Base-by-base conservation (phyloP, 1,140 invertebrate genomes). In the Parasteatoda tepidariorum region DNA sequence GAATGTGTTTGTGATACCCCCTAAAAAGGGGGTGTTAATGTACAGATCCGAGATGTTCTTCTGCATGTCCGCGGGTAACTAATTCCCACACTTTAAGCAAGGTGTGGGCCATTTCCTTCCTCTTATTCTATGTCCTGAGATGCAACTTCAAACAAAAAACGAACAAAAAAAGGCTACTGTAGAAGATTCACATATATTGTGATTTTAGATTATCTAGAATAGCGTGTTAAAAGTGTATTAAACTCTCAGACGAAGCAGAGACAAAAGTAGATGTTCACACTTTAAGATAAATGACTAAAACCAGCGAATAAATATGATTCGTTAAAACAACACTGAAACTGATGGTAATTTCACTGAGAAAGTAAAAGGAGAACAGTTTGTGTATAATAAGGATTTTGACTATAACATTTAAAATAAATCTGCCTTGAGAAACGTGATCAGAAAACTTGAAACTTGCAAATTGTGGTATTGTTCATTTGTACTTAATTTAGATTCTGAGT, bases 11-110 rank as follows among this genome's bases (percentile, higher is more conserved):
- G 71, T 74, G 55, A 61, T 74, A 26, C 30, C 31, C 71, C 71
- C 31, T 64, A 7, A 26, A 64, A 64, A 31, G 59, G 57, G 73
- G 57, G 57, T 76, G 73, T 41, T 76, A 64, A 76, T 62, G 73
- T 64, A 38, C 59, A 48, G 59, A 59, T 24, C 57, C 11, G 59
- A 68, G 33, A 64, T 61, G 59, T 76, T 76, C 26, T 38, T 61
- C 28, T 59, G 24, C 73, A 62, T 62, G 73, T 59, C 70, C 55
- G 33, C 30, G 70, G 70, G 70, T 75, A 62, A 61, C 73, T 13
- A 75, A n/a, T 75, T 75, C 73, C 73, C 73, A 75, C 73, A 62
- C 33, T 75, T 75, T 34, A 75, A 5, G 34, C 3, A 22, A 67
- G 34, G 38, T 48, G 38, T 48, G 38, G 38, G 18, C 38, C 18